Evolutionary conservation across 2,797 vertebrate genomes (phyloP).

Genomic region (Lagothrix lagotricha): DNA sequence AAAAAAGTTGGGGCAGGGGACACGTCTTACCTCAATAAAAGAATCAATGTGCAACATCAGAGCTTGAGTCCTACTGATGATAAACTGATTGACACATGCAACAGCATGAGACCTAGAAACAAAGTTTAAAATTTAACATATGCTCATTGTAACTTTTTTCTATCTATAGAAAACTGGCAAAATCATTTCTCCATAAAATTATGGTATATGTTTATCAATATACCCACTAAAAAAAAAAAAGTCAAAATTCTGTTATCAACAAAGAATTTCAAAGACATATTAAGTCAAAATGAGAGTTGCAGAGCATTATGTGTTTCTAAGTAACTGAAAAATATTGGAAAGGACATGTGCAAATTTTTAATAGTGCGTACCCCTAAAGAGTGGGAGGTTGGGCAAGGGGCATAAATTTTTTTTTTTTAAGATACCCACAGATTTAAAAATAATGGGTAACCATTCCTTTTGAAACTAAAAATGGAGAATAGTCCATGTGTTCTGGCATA

Average conservation of each 20-base stretch:
- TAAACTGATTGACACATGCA: constrained; percentile 98
- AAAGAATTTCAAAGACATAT: not conserved
- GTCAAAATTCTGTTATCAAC: not conserved
- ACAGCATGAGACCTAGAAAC: constrained; percentile 95
- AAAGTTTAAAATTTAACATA: not conserved
- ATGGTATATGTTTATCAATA: not conserved
- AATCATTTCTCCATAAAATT: not conserved
- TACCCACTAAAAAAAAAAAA: not conserved
- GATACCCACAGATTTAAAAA: not conserved
- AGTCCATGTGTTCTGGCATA: not conserved
- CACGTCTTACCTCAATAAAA: constrained; percentile 93
- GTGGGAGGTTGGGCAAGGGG: not conserved
- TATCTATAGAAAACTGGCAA: not conserved
- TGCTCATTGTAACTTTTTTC: not conserved
- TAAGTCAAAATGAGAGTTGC: not conserved
- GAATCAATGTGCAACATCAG: constrained; percentile 98
- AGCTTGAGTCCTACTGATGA: constrained; percentile 98
- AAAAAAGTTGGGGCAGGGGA: not conserved
- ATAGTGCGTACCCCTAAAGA: not conserved
- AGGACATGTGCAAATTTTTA: not conserved
- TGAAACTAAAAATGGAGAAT: not conserved
- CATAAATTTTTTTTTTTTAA: not conserved
- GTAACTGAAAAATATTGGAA: not conserved
- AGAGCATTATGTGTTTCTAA: not conserved
- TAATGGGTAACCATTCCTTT: not conserved